Evolutionary conservation across 2,888 invertebrate species (phyloP), one percentile per base, ranked within the genome.

Genomic region (Aphrophora alni): DNA sequence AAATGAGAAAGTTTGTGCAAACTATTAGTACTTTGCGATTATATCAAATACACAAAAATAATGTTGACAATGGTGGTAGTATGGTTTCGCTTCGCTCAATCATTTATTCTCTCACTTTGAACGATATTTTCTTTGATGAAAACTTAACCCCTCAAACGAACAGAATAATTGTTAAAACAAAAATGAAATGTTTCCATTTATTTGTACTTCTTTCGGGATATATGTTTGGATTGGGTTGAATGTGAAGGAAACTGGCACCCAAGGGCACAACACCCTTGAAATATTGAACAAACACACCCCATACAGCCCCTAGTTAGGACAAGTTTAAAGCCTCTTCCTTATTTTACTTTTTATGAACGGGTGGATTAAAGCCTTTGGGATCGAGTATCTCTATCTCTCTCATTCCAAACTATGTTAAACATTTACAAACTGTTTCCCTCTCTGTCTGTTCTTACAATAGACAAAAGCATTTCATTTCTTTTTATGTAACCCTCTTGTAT

Each of bases 261-360:
- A 1, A 59, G 59, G 59, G 59, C 59, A 4, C 59, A 21, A 59
- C 59, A 59, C 59, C 59, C 59, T n/a, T 59, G 21, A 59, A 59
- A 59, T 59, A 59, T 59, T 59, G 59, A 59, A 59, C 59, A 59
- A 59, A 59, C 59, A 59, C 59, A 59, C 59, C n/a, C 59, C 59
- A 59, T 59, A 59, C 59, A 59, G 21, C 59, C 59, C 59, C 59
- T 59, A 59, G 59, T 59, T 59, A 59, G 59, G 59, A 59, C 59
- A 59, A 59, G 59, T 59, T 59, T 59, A 59, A 59, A 59, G 59
- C 59, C 59, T 59, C 21, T 21, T 59, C 59, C 59, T 59, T 59
- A 59, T 59, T 59, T 59, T 59, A 59, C 59, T 59, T 59, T 59
- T 59, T 59, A 59, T 59, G 59, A 59, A 59, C n/a, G 59, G 21